A percentile compares a stretch with the other conserved stretches of the same genome.
Conservation (phyloP, 2,797 vertebrate species). For the Moxostoma hubbsi region DNA sequence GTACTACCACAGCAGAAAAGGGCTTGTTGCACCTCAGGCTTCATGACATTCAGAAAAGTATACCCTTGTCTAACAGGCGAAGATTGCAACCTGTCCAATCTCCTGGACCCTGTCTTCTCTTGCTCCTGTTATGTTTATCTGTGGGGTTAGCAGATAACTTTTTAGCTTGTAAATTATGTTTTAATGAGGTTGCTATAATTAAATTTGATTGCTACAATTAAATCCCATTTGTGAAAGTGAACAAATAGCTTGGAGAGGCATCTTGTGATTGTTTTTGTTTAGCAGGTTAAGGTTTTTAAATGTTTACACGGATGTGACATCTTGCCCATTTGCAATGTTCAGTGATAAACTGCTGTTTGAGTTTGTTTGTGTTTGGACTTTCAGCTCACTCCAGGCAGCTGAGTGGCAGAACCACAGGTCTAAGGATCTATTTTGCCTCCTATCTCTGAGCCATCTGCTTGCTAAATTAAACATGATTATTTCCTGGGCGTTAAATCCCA, state of each 20-base stretch:
- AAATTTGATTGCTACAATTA: constrained; percentile 47
- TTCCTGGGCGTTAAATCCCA: constrained; percentile 80
- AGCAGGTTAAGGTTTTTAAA: constrained; percentile 23
- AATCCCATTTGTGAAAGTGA: constrained; percentile 30
- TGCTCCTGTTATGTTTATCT: constrained; percentile 29
- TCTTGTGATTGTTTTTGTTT: constrained; percentile 34
- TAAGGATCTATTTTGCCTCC: constrained; percentile 56
- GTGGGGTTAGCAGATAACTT: not conserved
- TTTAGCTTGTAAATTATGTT: constrained; percentile 28
- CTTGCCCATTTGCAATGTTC: constrained; percentile 47
- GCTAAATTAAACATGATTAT: constrained; percentile 86
- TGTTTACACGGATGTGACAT: constrained; percentile 62
- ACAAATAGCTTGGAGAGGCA: constrained; percentile 33
- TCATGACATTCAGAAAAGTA: constrained; percentile 49
- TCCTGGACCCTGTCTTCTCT: not conserved
- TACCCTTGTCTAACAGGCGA: constrained; percentile 21
- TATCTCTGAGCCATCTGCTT: constrained; percentile 78
- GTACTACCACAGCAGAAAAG: constrained; percentile 60
- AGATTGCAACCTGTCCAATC: constrained; percentile 28
- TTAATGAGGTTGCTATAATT: constrained; percentile 41
- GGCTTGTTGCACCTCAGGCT: constrained; percentile 52
- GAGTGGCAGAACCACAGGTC: constrained; percentile 69
- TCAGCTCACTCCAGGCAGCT: constrained; percentile 67
- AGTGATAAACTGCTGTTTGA: constrained; percentile 7
- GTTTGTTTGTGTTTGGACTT: not conserved